phyloP scores from a whole-genome alignment of 2,113 vertebrate genomes.

The Arenaria interpres region DNA sequence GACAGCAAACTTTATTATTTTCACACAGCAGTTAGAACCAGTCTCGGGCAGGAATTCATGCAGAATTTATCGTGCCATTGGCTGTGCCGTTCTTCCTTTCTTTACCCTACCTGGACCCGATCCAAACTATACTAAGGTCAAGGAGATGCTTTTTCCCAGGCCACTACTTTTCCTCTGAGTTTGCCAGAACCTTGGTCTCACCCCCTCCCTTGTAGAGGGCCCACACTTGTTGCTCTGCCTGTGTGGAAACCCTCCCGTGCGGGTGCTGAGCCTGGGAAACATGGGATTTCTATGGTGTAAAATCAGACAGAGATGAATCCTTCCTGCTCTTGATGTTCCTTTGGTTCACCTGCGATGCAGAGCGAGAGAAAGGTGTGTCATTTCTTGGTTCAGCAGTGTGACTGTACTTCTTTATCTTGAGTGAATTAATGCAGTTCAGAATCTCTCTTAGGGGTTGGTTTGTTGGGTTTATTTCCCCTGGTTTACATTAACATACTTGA shows the following conservation, averaged over 20 bases:
- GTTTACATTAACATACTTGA: neutral
- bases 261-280: neutral
- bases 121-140: neutral
- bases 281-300: neutral
- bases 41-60: neutral
- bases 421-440: neutral
- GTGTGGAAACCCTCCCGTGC: accelerated
- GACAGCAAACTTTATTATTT: neutral
- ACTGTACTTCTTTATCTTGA: neutral
- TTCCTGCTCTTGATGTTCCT: neutral
- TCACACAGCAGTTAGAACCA: neutral
- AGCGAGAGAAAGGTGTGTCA: neutral
- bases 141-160: neutral
- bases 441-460: neutral
- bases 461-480: neutral
- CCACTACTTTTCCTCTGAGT: neutral
- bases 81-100: neutral
- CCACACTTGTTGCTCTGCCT: neutral
- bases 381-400: neutral
- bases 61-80: neutral
- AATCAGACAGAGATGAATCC: neutral
- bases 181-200: neutral
- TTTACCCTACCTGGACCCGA: neutral
- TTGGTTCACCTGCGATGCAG: neutral
- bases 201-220: neutral